Evolutionary conservation across 2,797 vertebrate genomes (phyloP).

Genomic region (Acridotheres tristis): DNA sequence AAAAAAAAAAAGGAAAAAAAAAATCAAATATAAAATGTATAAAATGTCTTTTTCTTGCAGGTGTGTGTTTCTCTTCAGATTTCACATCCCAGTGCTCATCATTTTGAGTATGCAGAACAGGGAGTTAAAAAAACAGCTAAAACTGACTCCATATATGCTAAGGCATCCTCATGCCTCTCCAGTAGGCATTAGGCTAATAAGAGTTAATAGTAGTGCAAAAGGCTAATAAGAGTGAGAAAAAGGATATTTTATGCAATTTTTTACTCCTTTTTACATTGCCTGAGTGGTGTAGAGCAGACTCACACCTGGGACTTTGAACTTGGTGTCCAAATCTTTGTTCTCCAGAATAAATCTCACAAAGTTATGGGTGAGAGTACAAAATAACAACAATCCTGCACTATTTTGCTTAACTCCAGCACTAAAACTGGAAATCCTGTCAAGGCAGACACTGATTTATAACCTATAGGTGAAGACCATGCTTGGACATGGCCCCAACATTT

Average conservation of each 20-base stretch:
- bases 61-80: background rate
- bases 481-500: background rate
- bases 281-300: background rate
- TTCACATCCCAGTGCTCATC: background rate
- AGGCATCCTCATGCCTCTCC: background rate
- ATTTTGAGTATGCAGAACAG: background rate
- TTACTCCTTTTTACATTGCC: background rate
- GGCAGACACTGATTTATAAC: background rate
- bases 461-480: background rate
- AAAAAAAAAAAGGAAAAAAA: rapidly evolving
- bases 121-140: background rate
- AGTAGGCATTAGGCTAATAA: background rate
- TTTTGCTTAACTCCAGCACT: background rate
- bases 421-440: background rate
- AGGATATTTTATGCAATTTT: background rate
- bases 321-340: background rate
- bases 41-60: background rate
- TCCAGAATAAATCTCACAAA: background rate
- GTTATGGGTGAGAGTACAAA: background rate
- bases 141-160: background rate
- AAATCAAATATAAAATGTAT: background rate
- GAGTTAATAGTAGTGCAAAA: background rate
- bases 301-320: background rate
- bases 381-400: background rate
- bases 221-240: background rate